Evolutionary conservation across 2,797 vertebrate genomes (phyloP).

Genomic region (Lemur catta): DNA sequence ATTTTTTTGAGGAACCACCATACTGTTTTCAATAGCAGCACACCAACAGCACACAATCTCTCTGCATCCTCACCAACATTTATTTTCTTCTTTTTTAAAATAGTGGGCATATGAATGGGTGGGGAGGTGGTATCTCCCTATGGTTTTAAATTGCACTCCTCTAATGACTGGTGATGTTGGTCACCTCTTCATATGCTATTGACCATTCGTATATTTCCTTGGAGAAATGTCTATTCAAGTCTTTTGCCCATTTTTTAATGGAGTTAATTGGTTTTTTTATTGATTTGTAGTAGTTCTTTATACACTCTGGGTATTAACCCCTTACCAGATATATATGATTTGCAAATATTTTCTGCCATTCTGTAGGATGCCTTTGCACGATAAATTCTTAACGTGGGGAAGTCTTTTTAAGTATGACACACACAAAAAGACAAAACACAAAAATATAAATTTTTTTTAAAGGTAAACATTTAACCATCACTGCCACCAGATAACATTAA

Average conservation of each 20-base stretch:
- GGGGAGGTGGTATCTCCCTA: background rate
- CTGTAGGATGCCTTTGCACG: background rate
- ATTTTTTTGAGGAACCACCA: background rate
- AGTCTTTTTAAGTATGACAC: background rate
- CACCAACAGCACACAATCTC: background rate
- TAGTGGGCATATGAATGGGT: background rate
- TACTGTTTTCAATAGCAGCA: background rate
- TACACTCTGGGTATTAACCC: background rate
- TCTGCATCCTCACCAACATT: background rate
- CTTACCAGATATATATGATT: background rate
- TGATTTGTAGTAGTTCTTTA: background rate
- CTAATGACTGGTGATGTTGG: background rate
- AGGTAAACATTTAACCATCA: background rate
- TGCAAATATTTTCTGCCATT: background rate
- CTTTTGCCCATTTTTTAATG: background rate
- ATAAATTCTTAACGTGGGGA: slow-evolving; percentile 5
- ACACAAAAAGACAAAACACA: background rate
- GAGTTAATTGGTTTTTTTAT: background rate
- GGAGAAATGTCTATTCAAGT: background rate
- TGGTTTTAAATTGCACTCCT: background rate
- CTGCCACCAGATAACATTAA: background rate
- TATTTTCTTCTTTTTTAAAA: background rate
- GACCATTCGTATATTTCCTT: background rate
- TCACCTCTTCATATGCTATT: background rate
- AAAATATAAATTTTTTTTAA: slow-evolving; percentile 8